Base-by-base conservation (phyloP, 2,888 invertebrate species). In the Mesoligia furuncula region DNA sequence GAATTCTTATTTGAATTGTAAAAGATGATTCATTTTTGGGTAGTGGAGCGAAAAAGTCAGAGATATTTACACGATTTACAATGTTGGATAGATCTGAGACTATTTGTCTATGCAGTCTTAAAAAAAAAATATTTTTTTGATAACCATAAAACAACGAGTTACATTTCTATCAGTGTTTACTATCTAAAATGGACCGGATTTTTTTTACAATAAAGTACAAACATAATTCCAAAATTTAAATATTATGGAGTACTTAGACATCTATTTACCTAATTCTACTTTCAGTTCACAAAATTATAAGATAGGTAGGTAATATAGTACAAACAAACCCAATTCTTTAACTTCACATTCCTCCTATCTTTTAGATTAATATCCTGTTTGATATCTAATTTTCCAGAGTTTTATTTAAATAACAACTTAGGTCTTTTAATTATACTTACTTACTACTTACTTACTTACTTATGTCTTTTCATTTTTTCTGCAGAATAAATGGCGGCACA, bases 1-100 rank as follows among this genome's bases (percentile, higher is more conserved):
- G 39, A 66, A 77, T 73, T 82, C 24, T 82, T 77, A 67, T 73
- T 81, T 66, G 31, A 77, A 77, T 62, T 65, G 42, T 62, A 31
- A 39, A 69, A 48, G 24, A 69, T 69, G 51, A 69, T 68, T 67
- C 36, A 48, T 73, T 39, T 80, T 36, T 68, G 15, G 5, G 45
- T 31, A 31, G 15, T 80, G 15, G 17, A 74, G 51, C 7, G 11
- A 69, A 65, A 65, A 80, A 31, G 27, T 54, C 36, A 61, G 15
- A 51, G 17, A n/a, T 76, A 39, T 65, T 68, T 42, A 8, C 1
- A 24, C 24, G 6, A n/a, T 24, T 76, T 64, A 64, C 62, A 57
- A 64, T 68, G 15, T 57, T 69, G 68, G 31, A 57, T 59, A 24
- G 24, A 39, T 36, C 24, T 9, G n/a, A 20, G 31, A 15, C 13